Evolutionary conservation across 2,797 vertebrate genomes (phyloP).

Genomic region (Hypotaenidia okinawae): DNA sequence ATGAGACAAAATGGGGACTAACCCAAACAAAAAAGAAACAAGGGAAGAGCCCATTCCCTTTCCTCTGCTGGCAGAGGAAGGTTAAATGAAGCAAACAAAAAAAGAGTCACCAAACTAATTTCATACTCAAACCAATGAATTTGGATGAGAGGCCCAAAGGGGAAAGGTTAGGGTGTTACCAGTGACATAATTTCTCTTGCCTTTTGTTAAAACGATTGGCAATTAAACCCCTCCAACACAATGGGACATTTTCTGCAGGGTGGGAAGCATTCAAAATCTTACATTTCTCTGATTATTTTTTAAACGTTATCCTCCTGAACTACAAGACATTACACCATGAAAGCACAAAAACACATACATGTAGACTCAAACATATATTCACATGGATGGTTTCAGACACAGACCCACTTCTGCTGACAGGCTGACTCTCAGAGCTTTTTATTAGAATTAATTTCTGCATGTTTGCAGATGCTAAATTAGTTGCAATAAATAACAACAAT

Average conservation of each 20-base stretch:
- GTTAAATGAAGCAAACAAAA: constrained; percentile 47
- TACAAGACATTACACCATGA: constrained; percentile 42
- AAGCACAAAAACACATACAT: constrained; percentile 62
- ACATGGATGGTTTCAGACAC: constrained; percentile 53
- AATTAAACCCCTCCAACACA: constrained; percentile 52
- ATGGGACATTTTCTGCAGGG: neutral
- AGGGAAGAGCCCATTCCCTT: neutral
- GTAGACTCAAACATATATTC: constrained; percentile 62
- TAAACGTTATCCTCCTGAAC: neutral
- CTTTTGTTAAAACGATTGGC: constrained; percentile 54
- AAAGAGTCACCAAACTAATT: constrained; percentile 65
- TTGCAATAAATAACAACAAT: constrained; percentile 68
- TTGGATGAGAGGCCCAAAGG: constrained; percentile 63
- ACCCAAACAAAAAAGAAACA: neutral
- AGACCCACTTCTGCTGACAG: constrained; percentile 34
- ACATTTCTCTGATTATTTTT: neutral
- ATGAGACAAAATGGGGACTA: neutral
- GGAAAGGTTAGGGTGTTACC: constrained; percentile 63
- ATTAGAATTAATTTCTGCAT: constrained; percentile 24
- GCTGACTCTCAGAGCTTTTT: neutral
- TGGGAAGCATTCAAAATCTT: neutral
- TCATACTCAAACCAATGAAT: constrained; percentile 64
- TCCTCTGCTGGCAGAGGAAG: neutral
- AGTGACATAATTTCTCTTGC: constrained; percentile 20
- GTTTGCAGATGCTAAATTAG: constrained; percentile 60